These are phyloP conservation scores for Latrodectus elegans DNA, from an alignment of 2,888 invertebrate genomes.

Conservation along the genomic window DNA sequence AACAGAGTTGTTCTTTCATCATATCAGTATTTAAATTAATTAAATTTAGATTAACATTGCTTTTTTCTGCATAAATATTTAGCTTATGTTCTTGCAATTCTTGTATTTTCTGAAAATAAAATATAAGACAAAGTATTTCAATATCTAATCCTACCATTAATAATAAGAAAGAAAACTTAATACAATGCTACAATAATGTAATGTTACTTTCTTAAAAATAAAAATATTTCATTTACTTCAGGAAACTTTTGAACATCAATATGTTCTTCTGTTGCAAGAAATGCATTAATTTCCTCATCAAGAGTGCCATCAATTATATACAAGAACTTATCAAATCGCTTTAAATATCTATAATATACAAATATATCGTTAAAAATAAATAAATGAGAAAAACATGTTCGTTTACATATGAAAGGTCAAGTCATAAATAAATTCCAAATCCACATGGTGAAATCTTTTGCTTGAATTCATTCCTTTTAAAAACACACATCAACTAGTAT, in stretches of 20 bases:
- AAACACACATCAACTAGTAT: not conserved
- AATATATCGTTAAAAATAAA: not conserved
- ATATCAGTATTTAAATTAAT: constrained; percentile 55
- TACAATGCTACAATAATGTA: no score
- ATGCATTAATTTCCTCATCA: constrained; percentile 36
- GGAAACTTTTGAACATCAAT: constrained; percentile 48
- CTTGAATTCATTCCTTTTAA: no score
- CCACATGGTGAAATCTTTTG: no score
- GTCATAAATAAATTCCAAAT: no score
- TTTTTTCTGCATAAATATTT: constrained; percentile 35
- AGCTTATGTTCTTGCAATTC: constrained; percentile 40
- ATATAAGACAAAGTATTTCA: not conserved
- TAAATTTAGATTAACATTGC: constrained; percentile 52
- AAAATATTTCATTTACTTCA: constrained; percentile 24
- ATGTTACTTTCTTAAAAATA: no score
- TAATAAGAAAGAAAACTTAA: not conserved
- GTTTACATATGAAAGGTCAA: not conserved
- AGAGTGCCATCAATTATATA: constrained; percentile 55
- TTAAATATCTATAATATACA: constrained; percentile 29
- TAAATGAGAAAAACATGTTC: not conserved
- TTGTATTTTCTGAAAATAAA: constrained; percentile 51
- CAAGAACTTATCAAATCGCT: constrained; percentile 38
- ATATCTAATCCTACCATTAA: not conserved
- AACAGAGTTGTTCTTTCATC: constrained; percentile 52
- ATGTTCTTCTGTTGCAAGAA: constrained; percentile 43